A percentile compares a stretch with the other conserved stretches of the same genome.
Evolutionary conservation across 2,797 vertebrate genomes (phyloP).

Genomic region (Melanotaenia parkinsoni): DNA sequence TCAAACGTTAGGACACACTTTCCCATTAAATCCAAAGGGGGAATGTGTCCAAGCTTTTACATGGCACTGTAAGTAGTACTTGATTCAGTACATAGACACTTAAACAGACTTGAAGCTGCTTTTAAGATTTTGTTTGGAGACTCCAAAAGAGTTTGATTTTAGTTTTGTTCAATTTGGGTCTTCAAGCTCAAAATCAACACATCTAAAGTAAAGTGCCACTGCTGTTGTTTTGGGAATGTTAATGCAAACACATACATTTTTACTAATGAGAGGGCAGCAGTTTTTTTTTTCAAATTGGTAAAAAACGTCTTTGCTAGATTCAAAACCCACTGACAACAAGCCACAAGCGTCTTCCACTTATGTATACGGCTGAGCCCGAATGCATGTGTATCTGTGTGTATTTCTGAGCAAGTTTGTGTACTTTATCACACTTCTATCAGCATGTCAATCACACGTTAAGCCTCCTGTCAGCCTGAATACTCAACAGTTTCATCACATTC

Average conservation of each 20-base stretch:
- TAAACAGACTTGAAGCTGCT: neutral
- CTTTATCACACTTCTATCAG: slow-evolving; percentile 29
- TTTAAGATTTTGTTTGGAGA: neutral
- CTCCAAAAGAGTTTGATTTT: slow-evolving; percentile 1
- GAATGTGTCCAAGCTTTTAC: neutral
- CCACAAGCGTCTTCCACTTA: neutral
- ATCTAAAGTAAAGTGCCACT: neutral
- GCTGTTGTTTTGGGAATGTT: neutral
- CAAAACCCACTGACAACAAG: slow-evolving; percentile 25
- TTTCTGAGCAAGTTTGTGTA: slow-evolving; percentile 16
- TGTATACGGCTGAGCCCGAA: slow-evolving; percentile 11
- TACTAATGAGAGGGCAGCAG: slow-evolving; percentile 10
- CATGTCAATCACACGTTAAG: slow-evolving; percentile 12
- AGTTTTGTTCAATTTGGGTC: neutral
- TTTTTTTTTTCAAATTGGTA: neutral
- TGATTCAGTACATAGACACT: neutral
- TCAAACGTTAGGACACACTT: neutral
- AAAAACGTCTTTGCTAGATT: slow-evolving; percentile 48
- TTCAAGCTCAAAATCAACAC: neutral
- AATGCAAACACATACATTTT: neutral
- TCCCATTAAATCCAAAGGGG: no score
- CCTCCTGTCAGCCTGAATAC: slow-evolving; percentile 30
- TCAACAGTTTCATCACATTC: slow-evolving; percentile 58
- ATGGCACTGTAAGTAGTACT: neutral
- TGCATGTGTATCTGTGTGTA: slow-evolving; percentile 10